Conservation (phyloP, 2,888 invertebrate genomes). For the Lypha dubia region DNA sequence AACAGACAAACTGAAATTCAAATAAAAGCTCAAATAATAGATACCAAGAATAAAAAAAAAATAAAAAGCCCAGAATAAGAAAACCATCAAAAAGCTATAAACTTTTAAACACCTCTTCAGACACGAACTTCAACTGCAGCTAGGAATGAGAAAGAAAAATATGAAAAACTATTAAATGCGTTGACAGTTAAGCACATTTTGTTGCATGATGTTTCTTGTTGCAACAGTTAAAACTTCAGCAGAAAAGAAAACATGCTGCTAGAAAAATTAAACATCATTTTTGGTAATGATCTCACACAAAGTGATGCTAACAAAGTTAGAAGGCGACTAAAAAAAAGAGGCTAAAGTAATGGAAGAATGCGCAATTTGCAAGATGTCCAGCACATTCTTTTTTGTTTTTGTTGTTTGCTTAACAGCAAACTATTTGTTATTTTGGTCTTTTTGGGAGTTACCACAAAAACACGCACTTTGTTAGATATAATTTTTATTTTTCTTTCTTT, state of each 20-base stretch:
- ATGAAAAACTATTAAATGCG: conserved; percentile 61
- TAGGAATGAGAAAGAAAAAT: neutral
- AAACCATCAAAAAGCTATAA: conserved; percentile 55
- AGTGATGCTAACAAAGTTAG: conserved; percentile 22
- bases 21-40: conserved; percentile 16
- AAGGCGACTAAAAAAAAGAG: conserved; percentile 34
- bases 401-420: conserved; percentile 9
- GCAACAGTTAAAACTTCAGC: neutral
- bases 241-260: conserved; percentile 12
- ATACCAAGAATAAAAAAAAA: neutral
- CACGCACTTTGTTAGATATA: conserved; percentile 70
- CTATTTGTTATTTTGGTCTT: conserved; percentile 40
- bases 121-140: conserved; percentile 30
- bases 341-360: too few species aligned
- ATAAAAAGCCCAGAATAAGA: neutral
- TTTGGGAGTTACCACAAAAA: conserved; percentile 68
- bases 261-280: conserved; percentile 73
- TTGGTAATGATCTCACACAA: conserved; percentile 58
- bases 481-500: conserved; percentile 39
- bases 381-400: conserved; percentile 23
- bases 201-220: conserved; percentile 37
- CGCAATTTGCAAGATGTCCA: conserved; percentile 13
- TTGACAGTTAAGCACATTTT: conserved; percentile 71
- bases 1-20: conserved; percentile 28
- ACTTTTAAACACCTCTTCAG: conserved; percentile 64